phyloP scores from a whole-genome alignment of 2,113 vertebrate species.

The Vicugna pacos region DNA sequence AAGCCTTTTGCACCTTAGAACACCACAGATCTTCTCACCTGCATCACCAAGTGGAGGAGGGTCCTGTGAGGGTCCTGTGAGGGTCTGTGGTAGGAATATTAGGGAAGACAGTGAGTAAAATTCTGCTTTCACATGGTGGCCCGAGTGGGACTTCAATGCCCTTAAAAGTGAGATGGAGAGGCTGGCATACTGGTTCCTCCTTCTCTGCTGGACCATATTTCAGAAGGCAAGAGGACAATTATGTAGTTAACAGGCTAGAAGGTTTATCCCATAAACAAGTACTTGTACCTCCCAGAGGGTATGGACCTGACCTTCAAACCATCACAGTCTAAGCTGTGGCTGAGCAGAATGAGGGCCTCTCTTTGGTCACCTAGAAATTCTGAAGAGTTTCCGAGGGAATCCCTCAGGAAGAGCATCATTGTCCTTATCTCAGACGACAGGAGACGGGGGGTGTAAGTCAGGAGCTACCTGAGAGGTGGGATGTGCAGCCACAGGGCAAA shows the following conservation, averaged over 20 bases:
- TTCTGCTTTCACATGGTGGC: not conserved
- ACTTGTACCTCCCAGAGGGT: not conserved
- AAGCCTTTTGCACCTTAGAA: not conserved
- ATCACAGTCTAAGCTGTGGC: too few relatives aligned
- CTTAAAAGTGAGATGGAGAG: not conserved
- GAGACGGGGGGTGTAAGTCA: not conserved
- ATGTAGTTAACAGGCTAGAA: not conserved
- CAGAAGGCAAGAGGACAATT: not conserved
- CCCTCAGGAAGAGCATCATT: not conserved
- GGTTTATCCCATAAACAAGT: too few relatives aligned
- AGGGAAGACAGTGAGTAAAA: not conserved
- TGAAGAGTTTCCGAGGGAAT: not conserved
- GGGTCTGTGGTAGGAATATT: fast-evolving
- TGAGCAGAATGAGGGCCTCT: not conserved
- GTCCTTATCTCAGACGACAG: not conserved
- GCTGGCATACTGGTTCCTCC: not conserved
- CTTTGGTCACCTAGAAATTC: not conserved
- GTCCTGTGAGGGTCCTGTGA: too few relatives aligned
- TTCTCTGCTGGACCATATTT: not conserved
- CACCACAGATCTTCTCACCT: not conserved
- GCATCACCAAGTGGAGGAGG: not conserved
- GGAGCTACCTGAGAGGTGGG: not conserved
- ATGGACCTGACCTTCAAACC: not conserved
- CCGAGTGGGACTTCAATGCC: not conserved
- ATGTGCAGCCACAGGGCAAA: not conserved